These are phyloP conservation scores for Steatornis caripensis DNA, from an alignment of 2,113 vertebrate species.

Conservation along the genomic window DNA sequence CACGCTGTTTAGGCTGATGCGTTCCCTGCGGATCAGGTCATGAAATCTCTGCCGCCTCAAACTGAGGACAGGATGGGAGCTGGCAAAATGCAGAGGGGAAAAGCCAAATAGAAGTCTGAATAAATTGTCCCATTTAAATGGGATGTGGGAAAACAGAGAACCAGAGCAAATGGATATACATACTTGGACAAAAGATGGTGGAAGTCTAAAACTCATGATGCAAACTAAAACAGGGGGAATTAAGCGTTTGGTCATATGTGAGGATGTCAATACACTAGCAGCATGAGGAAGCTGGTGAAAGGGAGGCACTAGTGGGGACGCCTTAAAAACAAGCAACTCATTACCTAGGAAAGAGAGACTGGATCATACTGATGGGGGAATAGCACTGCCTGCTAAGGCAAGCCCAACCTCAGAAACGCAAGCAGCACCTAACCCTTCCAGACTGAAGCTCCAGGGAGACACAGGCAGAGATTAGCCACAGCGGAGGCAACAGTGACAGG, in stretches of 20 bases:
- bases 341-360: neutral
- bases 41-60: neutral
- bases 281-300: neutral
- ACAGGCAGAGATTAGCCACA: neutral
- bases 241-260: neutral
- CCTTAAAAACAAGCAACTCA: neutral
- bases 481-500: neutral
- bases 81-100: neutral
- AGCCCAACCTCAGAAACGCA: neutral
- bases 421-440: neutral
- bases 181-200: neutral
- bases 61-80: neutral
- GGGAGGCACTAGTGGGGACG: neutral
- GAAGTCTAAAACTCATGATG: neutral
- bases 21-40: neutral
- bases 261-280: neutral
- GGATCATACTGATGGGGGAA: neutral
- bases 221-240: neutral
- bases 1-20: neutral
- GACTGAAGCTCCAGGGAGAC: neutral
- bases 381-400: neutral
- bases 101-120: neutral
- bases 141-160: neutral
- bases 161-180: neutral
- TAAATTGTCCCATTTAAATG: neutral